These are phyloP conservation scores for Platycercus adscitus DNA, from an alignment of 2,113 vertebrate genomes.

Conservation along the genomic window DNA sequence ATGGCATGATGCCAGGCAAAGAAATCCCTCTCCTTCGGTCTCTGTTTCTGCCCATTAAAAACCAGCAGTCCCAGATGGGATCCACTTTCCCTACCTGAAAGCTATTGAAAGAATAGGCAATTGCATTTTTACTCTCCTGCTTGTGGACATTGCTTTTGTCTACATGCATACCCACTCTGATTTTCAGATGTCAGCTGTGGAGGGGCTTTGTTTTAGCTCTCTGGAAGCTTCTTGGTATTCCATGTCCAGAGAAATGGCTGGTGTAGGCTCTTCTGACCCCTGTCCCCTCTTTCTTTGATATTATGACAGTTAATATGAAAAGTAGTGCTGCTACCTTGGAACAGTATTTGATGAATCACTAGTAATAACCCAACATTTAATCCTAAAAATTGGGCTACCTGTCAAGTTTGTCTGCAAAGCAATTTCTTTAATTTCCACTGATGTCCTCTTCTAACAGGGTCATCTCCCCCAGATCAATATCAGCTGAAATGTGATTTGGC, in stretches of 20 bases:
- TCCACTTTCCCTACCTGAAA: not conserved
- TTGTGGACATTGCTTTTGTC: not conserved
- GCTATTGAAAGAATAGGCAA: not conserved
- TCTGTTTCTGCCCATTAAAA: not conserved
- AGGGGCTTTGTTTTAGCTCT: not conserved
- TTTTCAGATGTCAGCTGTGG: not conserved
- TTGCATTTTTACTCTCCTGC: not conserved
- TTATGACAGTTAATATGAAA: slow-evolving; percentile 22
- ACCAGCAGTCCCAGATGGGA: not conserved
- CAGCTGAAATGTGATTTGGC: slow-evolving; percentile 35
- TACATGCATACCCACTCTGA: not conserved
- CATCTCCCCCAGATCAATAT: slow-evolving; percentile 34
- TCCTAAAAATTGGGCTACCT: slow-evolving; percentile 34
- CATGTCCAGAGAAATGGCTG: not conserved
- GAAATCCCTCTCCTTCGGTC: not conserved
- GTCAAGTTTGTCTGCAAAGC: slow-evolving; percentile 31
- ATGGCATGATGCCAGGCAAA: not conserved
- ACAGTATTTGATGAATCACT: slow-evolving; percentile 34
- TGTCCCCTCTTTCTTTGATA: not conserved
- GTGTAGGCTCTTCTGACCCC: not conserved
- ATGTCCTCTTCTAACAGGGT: slow-evolving; percentile 12
- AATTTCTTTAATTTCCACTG: slow-evolving; percentile 52
- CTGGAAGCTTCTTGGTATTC: not conserved
- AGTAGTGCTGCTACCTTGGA: not conserved
- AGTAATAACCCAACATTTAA: slow-evolving; percentile 43